Evolutionary conservation across 2,797 vertebrate species (phyloP), one percentile per base, ranked within the genome.

Genomic region (Anguilla megastoma): DNA sequence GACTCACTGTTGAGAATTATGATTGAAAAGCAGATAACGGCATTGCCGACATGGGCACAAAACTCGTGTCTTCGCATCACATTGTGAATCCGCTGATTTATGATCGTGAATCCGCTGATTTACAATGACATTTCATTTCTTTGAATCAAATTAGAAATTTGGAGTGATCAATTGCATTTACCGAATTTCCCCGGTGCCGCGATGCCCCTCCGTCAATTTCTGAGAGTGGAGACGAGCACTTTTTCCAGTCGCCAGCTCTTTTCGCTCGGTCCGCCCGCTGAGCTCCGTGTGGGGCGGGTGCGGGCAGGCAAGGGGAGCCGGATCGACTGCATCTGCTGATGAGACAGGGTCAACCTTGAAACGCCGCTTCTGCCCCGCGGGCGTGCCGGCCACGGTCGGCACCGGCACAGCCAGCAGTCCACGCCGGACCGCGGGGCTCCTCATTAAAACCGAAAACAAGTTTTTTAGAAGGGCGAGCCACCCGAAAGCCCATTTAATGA

Each of bases 291-390:
- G 30, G 10, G 27, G 69, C 27, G 30, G 27, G 71, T 5, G 36
- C 71, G 33, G 30, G 27, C 27, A 33, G 69, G 36, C 69, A 4
- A 14, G 30, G 21, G 69, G 27, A 36, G 33, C 14, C 36, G 12
- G 74, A 76, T 76, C 12, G 74, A 76, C 74, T 18, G 1, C 9
- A 33, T 36, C 6, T 76, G 74, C 74, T 33, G 33, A 76, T 76
- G 33, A 76, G 74, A 76, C 74, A 33, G 74, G 74, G 33, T 33
- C 74, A 76, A 41, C 14, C 74, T 33, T 76, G 74, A 76, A 76
- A 41, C 14, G 12, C 18, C 33, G 4, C 30, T 7, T 14, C 33
- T 76, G 74, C 30, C 74, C 16, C 14, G 74, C 33, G 36, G 74
- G 74, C 18, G 4, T 76, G 74, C 30, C 33, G 16, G 33, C 66